phyloP scores from a whole-genome alignment of 1,140 invertebrate genomes.

The Aphelinus atriplicis region DNA sequence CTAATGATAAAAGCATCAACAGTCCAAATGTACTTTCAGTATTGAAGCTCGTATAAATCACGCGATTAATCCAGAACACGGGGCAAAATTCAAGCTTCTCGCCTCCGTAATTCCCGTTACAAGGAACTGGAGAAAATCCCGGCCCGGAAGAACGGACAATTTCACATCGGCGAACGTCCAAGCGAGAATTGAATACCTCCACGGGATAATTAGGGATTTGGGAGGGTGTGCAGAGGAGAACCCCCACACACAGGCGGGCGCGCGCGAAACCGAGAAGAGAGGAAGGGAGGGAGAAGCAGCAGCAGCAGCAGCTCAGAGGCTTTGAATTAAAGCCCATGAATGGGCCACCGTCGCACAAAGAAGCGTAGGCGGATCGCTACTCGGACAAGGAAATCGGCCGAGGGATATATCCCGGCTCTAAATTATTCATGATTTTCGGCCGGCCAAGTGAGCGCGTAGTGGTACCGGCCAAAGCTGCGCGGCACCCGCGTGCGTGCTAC shows the following conservation, averaged over 20 bases:
- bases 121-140: too few species aligned
- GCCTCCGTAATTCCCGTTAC: too few species aligned
- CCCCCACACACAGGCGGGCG: neutral
- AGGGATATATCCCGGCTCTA: slow-evolving; percentile 25
- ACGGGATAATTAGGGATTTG: slow-evolving; percentile 47
- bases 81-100: too few species aligned
- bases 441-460: slow-evolving; percentile 47
- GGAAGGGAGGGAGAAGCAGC: too few species aligned
- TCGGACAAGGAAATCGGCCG: slow-evolving; percentile 9
- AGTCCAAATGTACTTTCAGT: too few species aligned
- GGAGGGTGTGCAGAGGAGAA: too few species aligned
- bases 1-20: too few species aligned
- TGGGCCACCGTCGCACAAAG: slow-evolving; percentile 48
- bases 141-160: too few species aligned
- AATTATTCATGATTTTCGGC: slow-evolving; percentile 56
- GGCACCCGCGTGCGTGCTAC: neutral
- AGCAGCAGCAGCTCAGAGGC: slow-evolving; percentile 16
- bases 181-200: slow-evolving; percentile 38
- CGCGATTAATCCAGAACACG: too few species aligned
- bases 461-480: slow-evolving; percentile 42
- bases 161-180: neutral
- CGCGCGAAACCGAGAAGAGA: neutral
- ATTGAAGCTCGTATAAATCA: too few species aligned
- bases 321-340: slow-evolving; percentile 51
- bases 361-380: slow-evolving; percentile 3